These are phyloP conservation scores for Megatriorchis doriae DNA, from an alignment of 2,113 vertebrate species.

Conservation along the genomic window DNA sequence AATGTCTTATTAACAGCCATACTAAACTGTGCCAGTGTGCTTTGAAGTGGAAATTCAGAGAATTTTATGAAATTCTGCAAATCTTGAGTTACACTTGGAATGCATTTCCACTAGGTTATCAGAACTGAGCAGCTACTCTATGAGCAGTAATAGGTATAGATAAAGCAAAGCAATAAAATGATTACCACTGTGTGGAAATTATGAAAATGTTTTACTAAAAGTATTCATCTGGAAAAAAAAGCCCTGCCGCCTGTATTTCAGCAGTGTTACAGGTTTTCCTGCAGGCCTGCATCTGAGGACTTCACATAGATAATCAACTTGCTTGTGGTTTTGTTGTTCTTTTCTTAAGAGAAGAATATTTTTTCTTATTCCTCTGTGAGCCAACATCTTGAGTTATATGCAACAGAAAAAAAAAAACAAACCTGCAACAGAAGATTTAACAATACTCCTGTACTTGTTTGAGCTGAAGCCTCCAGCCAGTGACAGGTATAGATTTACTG, in stretches of 20 bases:
- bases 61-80: slow-evolving; percentile 53
- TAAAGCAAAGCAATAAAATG: slow-evolving; percentile 61
- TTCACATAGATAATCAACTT: background rate
- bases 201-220: slow-evolving; percentile 35
- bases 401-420: background rate
- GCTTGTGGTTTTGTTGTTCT: background rate
- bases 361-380: background rate
- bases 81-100: slow-evolving; percentile 16
- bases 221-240: background rate
- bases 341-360: background rate
- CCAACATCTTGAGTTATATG: background rate
- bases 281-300: background rate
- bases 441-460: background rate
- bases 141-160: slow-evolving; percentile 50
- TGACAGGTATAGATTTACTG: background rate
- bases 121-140: slow-evolving; percentile 41
- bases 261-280: background rate
- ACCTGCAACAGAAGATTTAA: background rate
- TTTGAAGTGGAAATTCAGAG: slow-evolving; percentile 60
- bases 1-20: slow-evolving; percentile 13
- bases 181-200: slow-evolving; percentile 45
- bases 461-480: background rate
- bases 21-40: slow-evolving; percentile 41
- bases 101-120: slow-evolving; percentile 40
- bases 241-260: background rate